phyloP scores from a whole-genome alignment of 2,888 invertebrate genomes.

The Leuctra nigra region DNA sequence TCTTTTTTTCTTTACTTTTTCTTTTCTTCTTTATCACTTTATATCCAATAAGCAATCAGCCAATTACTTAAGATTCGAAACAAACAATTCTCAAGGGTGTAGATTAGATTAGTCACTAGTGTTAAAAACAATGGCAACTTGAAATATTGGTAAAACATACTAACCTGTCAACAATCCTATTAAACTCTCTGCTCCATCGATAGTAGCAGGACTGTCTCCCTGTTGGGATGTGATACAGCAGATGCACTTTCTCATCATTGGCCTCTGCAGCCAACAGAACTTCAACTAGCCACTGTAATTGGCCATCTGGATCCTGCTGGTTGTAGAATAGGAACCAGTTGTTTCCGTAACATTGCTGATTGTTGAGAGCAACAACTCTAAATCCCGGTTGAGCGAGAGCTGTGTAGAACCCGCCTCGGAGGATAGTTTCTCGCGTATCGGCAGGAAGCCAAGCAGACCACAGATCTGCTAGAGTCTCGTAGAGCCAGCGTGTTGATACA shows the following conservation, averaged over 20 bases:
- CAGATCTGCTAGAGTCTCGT: slow-evolving; percentile 59
- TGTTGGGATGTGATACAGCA: slow-evolving; percentile 76
- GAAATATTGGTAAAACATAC: too few relatives aligned
- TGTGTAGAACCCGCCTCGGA: slow-evolving; percentile 72
- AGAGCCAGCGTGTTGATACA: slow-evolving; percentile 66
- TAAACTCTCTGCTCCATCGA: slow-evolving; percentile 66
- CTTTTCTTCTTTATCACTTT: too few relatives aligned
- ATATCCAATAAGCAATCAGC: too few relatives aligned
- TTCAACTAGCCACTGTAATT: slow-evolving; percentile 74
- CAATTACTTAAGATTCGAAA: too few relatives aligned
- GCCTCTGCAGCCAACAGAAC: slow-evolving; percentile 67
- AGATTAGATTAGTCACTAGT: too few relatives aligned
- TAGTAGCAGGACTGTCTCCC: slow-evolving; percentile 59
- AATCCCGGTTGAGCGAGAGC: slow-evolving; percentile 58
- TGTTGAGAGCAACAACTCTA: slow-evolving; percentile 70
- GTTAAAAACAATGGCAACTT: too few relatives aligned
- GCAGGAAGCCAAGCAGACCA: slow-evolving; percentile 65
- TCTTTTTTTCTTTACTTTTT: too few relatives aligned
- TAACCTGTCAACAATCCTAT: slow-evolving; percentile 60
- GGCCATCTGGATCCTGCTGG: slow-evolving; percentile 63
- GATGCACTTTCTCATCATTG: slow-evolving; percentile 69
- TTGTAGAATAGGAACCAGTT: slow-evolving; percentile 75
- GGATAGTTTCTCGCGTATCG: slow-evolving; percentile 52
- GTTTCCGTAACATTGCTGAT: slow-evolving; percentile 65
- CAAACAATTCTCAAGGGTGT: too few relatives aligned